Base-by-base conservation (phyloP, 2,113 vertebrate genomes). In the Megaleporinus macrocephalus region DNA sequence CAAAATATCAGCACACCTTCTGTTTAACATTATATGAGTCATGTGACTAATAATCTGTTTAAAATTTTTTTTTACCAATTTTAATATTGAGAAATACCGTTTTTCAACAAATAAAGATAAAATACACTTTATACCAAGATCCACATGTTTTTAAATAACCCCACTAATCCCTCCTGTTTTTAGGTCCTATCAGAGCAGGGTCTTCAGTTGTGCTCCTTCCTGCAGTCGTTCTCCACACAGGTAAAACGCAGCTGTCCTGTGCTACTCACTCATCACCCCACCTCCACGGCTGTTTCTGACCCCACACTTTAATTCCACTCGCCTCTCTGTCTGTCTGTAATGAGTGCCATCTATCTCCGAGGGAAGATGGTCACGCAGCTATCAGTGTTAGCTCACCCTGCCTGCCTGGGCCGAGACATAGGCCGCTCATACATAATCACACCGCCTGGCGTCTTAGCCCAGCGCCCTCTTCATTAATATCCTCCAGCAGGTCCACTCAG, bases 171-270 rank as follows among this genome's bases (percentile, higher is more conserved):
- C 5, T 51, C 1, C 7, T 83, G 2, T 65, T 73, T 79, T 44
- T 85, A 99, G 98, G 95, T 96, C 89, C 95, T 99, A 86, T 96
- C 97, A 81, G 90, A 96, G 83, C 96, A 98, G 79, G 96, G 97
- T 41, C 93, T 97, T 87, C 97, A 97, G 86, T 91, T 99, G 87
- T 95, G 95, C 84, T 95, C 96, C 51, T 93, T 94, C 86, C 91
- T 98, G 33, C 96, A 92, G 65, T 89, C 90, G 10, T 95, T 98
- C 89, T 96, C 94, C 79, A 90, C 94, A 86, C 97, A 98, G 97
- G 98, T 99, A 95, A 84, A 71, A 73, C 63, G 62, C 57, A 66
- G 57, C 36, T 14, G 22, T 6, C 36, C 16, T 24, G 24, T 26
- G 11, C 30, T 77, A 7, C 68, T 36, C 55, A 57, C 18, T 55